Percentiles rank a stretch among this genome's conserved stretches.
Evolutionary conservation across 2,113 vertebrate species (phyloP).

Genomic region (Pica pica): DNA sequence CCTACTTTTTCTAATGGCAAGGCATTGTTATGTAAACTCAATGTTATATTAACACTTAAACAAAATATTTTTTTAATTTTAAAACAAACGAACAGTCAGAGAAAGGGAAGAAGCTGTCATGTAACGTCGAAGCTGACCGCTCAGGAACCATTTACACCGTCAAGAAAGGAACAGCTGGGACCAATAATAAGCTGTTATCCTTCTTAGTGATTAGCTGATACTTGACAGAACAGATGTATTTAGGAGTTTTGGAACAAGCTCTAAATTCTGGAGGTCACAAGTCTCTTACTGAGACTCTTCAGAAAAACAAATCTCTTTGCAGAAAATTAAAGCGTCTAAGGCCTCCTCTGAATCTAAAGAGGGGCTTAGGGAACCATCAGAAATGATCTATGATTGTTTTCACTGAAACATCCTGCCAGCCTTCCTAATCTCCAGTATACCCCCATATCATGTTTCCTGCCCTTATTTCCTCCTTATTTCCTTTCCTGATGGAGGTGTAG

Average conservation of each 20-base stretch:
- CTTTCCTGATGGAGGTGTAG: background rate
- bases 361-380: background rate
- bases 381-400: background rate
- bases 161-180: background rate
- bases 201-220: background rate
- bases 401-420: background rate
- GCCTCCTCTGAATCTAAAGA: background rate
- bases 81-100: background rate
- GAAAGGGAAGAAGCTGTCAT: background rate
- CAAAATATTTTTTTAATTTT: background rate
- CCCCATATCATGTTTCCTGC: background rate
- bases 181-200: background rate
- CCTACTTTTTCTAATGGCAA: background rate
- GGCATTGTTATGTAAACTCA: background rate
- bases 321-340: background rate
- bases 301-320: background rate
- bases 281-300: background rate
- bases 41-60: background rate
- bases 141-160: background rate
- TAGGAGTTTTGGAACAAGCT: background rate
- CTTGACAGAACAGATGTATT: background rate
- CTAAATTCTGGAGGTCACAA: background rate
- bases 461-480: background rate
- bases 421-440: background rate
- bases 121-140: accelerated